These are phyloP conservation scores for Coregonus suidteri DNA, from an alignment of 2,797 vertebrate species.

Conservation along the genomic window DNA sequence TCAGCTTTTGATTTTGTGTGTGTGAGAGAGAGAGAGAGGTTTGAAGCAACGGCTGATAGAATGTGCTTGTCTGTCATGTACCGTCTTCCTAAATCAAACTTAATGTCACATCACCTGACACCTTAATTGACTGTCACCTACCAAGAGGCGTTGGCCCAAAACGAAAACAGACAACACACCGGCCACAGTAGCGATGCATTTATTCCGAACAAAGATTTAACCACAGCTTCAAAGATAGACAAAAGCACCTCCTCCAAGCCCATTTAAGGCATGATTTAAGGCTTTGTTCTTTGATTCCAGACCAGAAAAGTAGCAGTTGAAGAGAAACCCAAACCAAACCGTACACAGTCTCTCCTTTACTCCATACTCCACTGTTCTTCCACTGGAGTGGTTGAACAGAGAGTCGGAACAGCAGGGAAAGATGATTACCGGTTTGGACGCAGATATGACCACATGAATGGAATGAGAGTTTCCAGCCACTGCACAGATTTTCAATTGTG, in stretches of 20 bases:
- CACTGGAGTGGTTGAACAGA: constrained; percentile 26
- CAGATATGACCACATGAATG: neutral
- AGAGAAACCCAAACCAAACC: constrained; percentile 22
- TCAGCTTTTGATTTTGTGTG: too few relatives aligned
- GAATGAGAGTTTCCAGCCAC: neutral
- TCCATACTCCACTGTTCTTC: constrained; percentile 24
- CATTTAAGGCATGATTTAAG: constrained; percentile 44
- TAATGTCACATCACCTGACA: constrained; percentile 68
- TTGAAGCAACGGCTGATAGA: constrained; percentile 45
- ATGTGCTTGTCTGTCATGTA: constrained; percentile 9
- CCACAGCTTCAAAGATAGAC: constrained; percentile 30
- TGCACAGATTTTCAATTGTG: neutral
- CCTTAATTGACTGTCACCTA: constrained; percentile 60
- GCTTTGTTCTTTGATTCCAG: constrained; percentile 24
- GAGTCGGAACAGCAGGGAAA: constrained; percentile 4
- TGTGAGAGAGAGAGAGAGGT: neutral
- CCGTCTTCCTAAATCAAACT: constrained; percentile 56
- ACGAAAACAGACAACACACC: constrained; percentile 48
- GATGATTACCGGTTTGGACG: neutral
- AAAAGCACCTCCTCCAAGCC: constrained; percentile 17
- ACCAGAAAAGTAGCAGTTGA: constrained; percentile 50
- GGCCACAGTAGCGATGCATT: constrained; percentile 45
- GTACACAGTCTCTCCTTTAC: constrained; percentile 8
- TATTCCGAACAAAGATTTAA: constrained; percentile 31
- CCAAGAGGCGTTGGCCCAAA: constrained; percentile 39